Evolutionary conservation across 2,113 vertebrate species (phyloP), one percentile per base, ranked within the genome.

Genomic region (Nibea albiflora): DNA sequence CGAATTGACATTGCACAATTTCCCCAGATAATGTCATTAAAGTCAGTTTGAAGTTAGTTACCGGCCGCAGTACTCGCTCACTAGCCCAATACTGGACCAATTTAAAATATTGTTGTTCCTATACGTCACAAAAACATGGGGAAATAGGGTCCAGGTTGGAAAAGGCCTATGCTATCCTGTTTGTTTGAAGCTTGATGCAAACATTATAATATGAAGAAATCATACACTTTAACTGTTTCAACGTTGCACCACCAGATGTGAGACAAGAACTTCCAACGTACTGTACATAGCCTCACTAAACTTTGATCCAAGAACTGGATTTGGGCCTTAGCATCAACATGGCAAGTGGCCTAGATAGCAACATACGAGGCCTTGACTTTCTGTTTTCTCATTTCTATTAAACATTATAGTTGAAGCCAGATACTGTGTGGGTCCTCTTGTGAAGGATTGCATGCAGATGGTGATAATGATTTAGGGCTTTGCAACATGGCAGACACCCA

Each of bases 361-460:
- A 46, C 49, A 52, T 26, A 60, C 22, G 7, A 78, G 57, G 73
- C 67, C 68, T 46, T 44, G 11, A 66, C 15, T 31, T 35, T 56
- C 50, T 70, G 17, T 54, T 63, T 66, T 60, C 49, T 85, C 69
- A 64, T 78, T 79, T 74, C 46, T 73, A 22, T 76, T 66, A 44
- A 47, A 39, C 46, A 16, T 61, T 68, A 53, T 58, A 76, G 53
- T 64, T 72, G 11, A 78, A 80, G 39, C 84, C 85, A 87, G 78
- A 83, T 87, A 73, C 19, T 73, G 67, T 62, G 73, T 75, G 77
- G 69, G 42, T 80, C 46, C 10, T 64, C 5, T 39, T 42, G 44
- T 0, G 5, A 83, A 84, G 52, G 53, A 81, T 81, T 88, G 46
- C 53, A 61, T 86, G 70, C 90, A 91, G 88, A 89, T 90, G 86